Base-by-base conservation (phyloP, 2,888 invertebrate genomes). In the Sinotaia quadrata region DNA sequence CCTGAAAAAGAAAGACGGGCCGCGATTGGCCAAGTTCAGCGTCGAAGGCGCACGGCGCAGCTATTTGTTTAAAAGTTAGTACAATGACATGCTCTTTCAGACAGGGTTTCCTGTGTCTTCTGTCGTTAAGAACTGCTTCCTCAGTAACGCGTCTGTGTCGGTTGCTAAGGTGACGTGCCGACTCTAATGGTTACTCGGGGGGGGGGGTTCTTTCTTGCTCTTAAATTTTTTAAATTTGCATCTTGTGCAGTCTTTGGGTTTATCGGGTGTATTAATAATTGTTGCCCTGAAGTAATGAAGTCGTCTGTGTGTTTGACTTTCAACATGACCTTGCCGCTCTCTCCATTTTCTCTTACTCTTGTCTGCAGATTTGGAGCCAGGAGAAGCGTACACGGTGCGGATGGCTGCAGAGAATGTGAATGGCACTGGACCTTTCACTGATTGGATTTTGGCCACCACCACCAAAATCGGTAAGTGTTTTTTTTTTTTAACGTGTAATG, bases 401-500 rank as follows among this genome's bases (percentile, higher is more conserved):
- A 74, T 80, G n/a, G 77, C 80, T 21, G 78, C 80, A 2, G 61
- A 78, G 12, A 82, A 74, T 1, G 62, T 75, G 2, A 80, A 78
- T 37, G 82, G 81, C 31, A 79, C 80, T 1, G 82, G 82, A 7
- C 79, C 80, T 1, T 78, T 73, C 65, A 78, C 81, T 0, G 51
- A 72, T 15, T 78, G 80, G 78, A 34, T 71, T 7, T 65, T 57
- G 1, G 41, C 47, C 8, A 27, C 24, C 8, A 63, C 63, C 2
- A 54, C 51, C 5, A 37, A 36, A 21, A 31, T 66, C 2, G 47
- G 56, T 58, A 21, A 12, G 63, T 33, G n/a, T n/a, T n/a, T n/a
- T n/a, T n/a, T n/a, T n/a, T n/a, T n/a, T n/a, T n/a, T n/a, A n/a
- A n/a, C n/a, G n/a, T n/a, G n/a, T n/a, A n/a, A n/a, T n/a, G n/a